Evolutionary conservation across 2,113 vertebrate species (phyloP).

Genomic region (Strix uralensis): DNA sequence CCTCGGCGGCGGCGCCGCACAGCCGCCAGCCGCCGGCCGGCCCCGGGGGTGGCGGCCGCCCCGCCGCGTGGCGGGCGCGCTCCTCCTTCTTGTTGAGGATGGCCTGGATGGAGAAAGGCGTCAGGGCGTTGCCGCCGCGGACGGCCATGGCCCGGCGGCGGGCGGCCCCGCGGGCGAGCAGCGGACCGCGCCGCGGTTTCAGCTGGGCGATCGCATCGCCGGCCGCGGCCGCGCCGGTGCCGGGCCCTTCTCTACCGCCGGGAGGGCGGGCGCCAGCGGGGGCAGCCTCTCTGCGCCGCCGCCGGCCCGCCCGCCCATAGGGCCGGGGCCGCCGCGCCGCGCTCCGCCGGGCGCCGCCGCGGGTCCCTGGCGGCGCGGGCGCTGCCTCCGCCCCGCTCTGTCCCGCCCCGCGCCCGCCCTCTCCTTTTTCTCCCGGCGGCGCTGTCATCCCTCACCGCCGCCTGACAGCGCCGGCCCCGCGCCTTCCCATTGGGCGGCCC

Average conservation of each 20-base stretch:
- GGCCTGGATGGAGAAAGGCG: slow-evolving; percentile 94
- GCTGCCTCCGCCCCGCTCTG: slow-evolving; percentile 56
- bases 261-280: neutral
- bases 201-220: slow-evolving; percentile 26
- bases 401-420: slow-evolving; percentile 58
- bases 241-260: neutral
- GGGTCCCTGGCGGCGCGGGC: slow-evolving; percentile 8
- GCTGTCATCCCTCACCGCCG: slow-evolving; percentile 80
- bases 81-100: slow-evolving; percentile 92
- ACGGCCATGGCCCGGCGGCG: slow-evolving; percentile 78
- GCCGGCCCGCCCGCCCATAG: neutral
- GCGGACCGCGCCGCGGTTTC: neutral
- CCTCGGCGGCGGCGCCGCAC: slow-evolving; percentile 76
- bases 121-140: slow-evolving; percentile 78
- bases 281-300: neutral
- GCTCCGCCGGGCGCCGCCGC: neutral
- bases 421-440: slow-evolving; percentile 72
- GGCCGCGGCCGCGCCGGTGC: neutral
- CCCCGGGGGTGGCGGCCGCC: slow-evolving; percentile 12
- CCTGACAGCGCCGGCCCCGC: slow-evolving; percentile 74
- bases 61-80: slow-evolving; percentile 48
- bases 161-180: neutral
- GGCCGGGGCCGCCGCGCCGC: neutral
- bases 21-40: slow-evolving; percentile 85
- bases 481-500: slow-evolving; percentile 33